Evolutionary conservation across 2,113 vertebrate genomes (phyloP).

Genomic region (Myiagra hebetior): DNA sequence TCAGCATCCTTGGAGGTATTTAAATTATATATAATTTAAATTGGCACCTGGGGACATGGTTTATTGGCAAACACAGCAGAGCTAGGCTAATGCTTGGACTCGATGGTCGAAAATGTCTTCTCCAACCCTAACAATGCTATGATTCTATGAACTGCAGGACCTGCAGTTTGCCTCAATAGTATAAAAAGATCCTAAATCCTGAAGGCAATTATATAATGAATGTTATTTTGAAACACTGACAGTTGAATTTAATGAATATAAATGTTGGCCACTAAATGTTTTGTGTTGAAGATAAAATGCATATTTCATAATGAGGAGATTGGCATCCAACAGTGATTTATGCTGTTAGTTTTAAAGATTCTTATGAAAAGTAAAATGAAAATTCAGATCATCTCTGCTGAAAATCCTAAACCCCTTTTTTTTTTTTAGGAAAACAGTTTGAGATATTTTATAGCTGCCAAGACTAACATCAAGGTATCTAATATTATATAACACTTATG

Average conservation of each 20-base stretch:
- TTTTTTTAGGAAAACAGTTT: neutral
- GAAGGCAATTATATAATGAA: neutral
- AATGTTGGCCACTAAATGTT: slow-evolving; percentile 17
- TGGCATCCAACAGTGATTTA: neutral
- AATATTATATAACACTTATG: neutral
- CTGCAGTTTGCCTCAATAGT: neutral
- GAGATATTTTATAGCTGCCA: neutral
- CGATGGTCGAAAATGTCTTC: neutral
- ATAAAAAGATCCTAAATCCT: neutral
- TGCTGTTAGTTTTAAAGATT: neutral
- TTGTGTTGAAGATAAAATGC: neutral
- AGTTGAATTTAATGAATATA: slow-evolving; percentile 22
- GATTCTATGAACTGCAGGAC: neutral
- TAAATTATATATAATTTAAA: neutral
- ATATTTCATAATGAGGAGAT: neutral
- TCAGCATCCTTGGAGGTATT: too few relatives aligned
- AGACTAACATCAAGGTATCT: neutral
- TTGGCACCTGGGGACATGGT: too few relatives aligned
- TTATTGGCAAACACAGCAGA: neutral
- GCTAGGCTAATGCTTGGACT: neutral
- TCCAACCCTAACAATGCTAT: neutral
- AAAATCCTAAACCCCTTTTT: neutral
- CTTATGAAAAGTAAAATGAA: neutral
- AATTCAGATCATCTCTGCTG: neutral
- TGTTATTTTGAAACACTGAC: slow-evolving; percentile 27